Evolutionary conservation across 2,797 vertebrate genomes (phyloP).

Genomic region (Enteromius radiatus): DNA sequence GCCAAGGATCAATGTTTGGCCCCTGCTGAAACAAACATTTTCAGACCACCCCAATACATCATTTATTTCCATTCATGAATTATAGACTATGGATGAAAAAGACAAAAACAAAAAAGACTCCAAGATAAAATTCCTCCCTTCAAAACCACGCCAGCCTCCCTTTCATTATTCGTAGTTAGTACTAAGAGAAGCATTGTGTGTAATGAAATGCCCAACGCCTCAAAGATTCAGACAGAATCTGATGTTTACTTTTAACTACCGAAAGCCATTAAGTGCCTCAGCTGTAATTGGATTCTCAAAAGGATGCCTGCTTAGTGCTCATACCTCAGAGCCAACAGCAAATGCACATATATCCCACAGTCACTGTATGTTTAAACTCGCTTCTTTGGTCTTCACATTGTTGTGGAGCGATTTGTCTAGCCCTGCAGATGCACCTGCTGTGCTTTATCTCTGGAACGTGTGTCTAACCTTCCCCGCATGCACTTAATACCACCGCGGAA

Average conservation of each 20-base stretch:
- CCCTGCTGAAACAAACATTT: conserved; percentile 70
- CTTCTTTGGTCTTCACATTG: conserved; percentile 28
- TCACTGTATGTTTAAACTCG: background rate
- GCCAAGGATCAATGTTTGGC: conserved; percentile 67
- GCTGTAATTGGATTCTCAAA: conserved; percentile 30
- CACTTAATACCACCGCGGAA: conserved; percentile 71
- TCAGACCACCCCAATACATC: conserved; percentile 70
- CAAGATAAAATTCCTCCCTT: conserved; percentile 10
- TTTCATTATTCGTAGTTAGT: background rate
- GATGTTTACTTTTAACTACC: conserved; percentile 40
- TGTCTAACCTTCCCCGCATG: conserved; percentile 63
- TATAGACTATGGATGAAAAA: conserved; percentile 65
- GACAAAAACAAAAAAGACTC: conserved; percentile 61
- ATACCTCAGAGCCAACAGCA: conserved; percentile 9
- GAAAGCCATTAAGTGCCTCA: conserved; percentile 23
- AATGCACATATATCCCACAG: conserved; percentile 7
- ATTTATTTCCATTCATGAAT: conserved; percentile 68
- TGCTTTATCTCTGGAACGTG: conserved; percentile 64
- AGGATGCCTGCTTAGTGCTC: conserved; percentile 26
- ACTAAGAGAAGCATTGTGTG: background rate
- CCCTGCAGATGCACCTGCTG: conserved; percentile 62
- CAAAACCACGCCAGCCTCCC: background rate
- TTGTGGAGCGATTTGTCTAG: conserved; percentile 64
- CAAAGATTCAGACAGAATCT: conserved; percentile 25
- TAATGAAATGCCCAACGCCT: background rate